Conservation (phyloP, 2,797 vertebrate genomes). For the Rhodeus uyekii region DNA sequence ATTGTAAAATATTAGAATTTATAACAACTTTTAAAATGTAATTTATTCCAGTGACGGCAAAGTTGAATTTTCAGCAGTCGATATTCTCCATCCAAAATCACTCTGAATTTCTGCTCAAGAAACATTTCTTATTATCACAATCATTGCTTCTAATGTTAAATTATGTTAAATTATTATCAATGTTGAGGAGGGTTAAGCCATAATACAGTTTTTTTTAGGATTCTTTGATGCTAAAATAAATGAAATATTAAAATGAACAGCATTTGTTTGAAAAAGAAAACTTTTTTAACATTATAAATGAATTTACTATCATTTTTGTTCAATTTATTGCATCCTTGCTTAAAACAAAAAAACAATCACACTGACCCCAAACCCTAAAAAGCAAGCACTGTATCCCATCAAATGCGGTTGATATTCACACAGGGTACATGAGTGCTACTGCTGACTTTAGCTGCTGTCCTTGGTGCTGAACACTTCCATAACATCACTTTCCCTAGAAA, state of each 20-base stretch:
- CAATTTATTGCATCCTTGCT: not conserved
- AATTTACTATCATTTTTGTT: not conserved
- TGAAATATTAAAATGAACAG: not conserved
- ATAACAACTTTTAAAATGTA: not conserved
- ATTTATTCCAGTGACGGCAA: not conserved
- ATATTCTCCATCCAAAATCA: not conserved
- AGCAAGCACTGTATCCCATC: not conserved
- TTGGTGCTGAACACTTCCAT: slow-evolving; percentile 61
- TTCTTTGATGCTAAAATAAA: not conserved
- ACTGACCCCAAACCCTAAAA: no score
- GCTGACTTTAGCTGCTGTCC: slow-evolving; percentile 62
- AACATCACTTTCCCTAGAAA: not conserved
- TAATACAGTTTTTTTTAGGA: not conserved
- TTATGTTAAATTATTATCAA: not conserved
- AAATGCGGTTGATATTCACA: not conserved
- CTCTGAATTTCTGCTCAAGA: not conserved
- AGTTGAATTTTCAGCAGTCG: not conserved
- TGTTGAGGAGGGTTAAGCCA: not conserved
- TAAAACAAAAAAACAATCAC: no score
- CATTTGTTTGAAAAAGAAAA: not conserved
- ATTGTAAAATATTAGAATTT: not conserved
- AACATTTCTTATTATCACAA: not conserved
- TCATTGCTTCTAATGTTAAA: not conserved
- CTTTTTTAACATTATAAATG: no score
- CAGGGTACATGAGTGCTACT: not conserved